Evolutionary conservation across 2,888 invertebrate species (phyloP).

Genomic region (Xylota sylvarum): DNA sequence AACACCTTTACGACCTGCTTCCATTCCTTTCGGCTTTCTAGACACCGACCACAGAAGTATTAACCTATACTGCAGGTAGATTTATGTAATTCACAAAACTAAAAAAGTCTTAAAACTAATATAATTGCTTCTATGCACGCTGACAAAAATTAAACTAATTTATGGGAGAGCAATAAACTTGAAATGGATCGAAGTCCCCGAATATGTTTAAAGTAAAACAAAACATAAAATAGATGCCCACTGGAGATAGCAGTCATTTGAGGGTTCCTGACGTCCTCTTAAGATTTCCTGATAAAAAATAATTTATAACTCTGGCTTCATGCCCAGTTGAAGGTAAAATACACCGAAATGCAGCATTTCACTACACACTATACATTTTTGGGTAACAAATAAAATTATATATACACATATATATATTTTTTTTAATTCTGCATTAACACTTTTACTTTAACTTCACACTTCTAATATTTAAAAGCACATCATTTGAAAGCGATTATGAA

Average conservation of each 20-base stretch:
- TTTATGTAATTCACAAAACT: constrained; percentile 52
- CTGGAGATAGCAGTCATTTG: constrained; percentile 78
- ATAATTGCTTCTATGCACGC: constrained; percentile 69
- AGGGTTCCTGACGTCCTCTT: constrained; percentile 78
- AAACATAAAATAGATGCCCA: constrained; percentile 77
- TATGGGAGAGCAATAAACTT: constrained; percentile 76
- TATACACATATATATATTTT: constrained; percentile 17
- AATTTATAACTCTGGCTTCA: constrained; percentile 68
- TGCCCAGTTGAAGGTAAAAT: constrained; percentile 55
- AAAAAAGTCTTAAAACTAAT: constrained; percentile 47
- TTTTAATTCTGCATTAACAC: constrained; percentile 45
- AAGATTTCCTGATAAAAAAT: constrained; percentile 77
- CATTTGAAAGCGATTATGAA: constrained; percentile 36
- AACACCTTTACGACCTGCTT: constrained; percentile 44
- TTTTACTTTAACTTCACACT: constrained; percentile 35
- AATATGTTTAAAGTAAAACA: constrained; percentile 74
- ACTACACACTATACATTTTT: constrained; percentile 46
- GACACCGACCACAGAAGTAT: constrained; percentile 54
- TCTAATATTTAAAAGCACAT: constrained; percentile 27
- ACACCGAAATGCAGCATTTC: constrained; percentile 52
- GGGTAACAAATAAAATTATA: not conserved
- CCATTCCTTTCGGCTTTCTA: constrained; percentile 39
- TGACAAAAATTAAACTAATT: constrained; percentile 76
- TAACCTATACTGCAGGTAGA: constrained; percentile 36
- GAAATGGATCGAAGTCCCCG: constrained; percentile 73